Evolutionary conservation across 2,797 vertebrate genomes (phyloP), one percentile per base, ranked within the genome.

Genomic region (Catostomus latipinnis): DNA sequence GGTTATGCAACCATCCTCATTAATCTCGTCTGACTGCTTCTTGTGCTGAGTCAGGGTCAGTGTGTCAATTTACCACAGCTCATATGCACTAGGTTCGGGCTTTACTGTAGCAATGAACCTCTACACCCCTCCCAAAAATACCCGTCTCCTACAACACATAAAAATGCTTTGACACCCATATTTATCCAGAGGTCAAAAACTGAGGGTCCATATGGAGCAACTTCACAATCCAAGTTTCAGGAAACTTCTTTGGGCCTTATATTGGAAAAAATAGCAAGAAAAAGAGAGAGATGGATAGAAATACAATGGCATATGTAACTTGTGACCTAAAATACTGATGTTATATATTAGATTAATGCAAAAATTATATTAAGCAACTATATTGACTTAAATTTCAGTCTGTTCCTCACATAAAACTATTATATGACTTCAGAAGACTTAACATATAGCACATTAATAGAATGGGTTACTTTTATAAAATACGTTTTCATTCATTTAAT

Each of bases 21-120:
- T 88, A 90, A 91, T 91, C 88, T 92, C 84, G 34, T 53, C 71
- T 85, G 83, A 86, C 84, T 81, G 71, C 57, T 81, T 73, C 50
- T 56, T 83, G 77, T 62, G 62, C 82, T 82, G 62, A 77, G 81
- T 82, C 74, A 84, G 76, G 80, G 76, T 84, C 81, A 83, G 74
- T 71, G 68, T 76, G 74, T 78, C 69, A 73, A 83, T 78, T 79
- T 80, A 83, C 78, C 75, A 80, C 75, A 81, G 80, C 70, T 76
- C 80, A 83, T 63, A 79, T 80, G 76, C 70, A 83, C 65, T 61
- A 73, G 76, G 69, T 65, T 14, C 54, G 74, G 62, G 62, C 70
- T 80, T 84, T 70, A 83, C 82, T 67, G 56, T 6, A 66, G 45
- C 68, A 78, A 22, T n/a, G 6, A 74, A 62, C 13, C 67, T 74